Evolutionary conservation across 2,888 invertebrate genomes (phyloP).

Genomic region (Apotomis capreana): DNA sequence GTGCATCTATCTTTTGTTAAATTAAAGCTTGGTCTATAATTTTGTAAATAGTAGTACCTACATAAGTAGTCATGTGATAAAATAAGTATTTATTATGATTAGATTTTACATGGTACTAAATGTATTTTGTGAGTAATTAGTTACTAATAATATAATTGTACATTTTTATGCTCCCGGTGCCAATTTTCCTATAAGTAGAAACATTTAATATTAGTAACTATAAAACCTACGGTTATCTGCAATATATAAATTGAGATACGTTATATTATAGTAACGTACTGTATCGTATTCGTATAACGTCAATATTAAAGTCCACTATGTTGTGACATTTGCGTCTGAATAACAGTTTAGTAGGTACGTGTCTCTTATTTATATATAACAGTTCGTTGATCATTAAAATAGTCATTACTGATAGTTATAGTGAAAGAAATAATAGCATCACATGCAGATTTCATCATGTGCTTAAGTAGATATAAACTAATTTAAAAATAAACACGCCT

Average conservation of each 20-base stretch:
- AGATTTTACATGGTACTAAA: slow-evolving; percentile 64
- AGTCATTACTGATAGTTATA: slow-evolving; percentile 21
- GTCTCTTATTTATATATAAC: slow-evolving; percentile 4
- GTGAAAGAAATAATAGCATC: neutral
- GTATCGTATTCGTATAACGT: neutral
- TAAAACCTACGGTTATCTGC: slow-evolving; percentile 2
- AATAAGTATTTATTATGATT: slow-evolving; percentile 74
- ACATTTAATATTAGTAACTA: slow-evolving; percentile 22
- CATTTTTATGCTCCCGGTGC: slow-evolving; percentile 61
- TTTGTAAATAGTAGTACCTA: slow-evolving; percentile 62
- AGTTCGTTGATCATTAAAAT: slow-evolving; percentile 22
- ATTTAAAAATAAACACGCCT: too few relatives aligned
- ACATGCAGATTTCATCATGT: neutral
- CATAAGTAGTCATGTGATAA: slow-evolving; percentile 72
- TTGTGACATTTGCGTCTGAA: neutral
- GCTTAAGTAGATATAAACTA: neutral
- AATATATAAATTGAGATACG: neutral
- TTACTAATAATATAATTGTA: slow-evolving; percentile 42
- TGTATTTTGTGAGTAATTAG: slow-evolving; percentile 53
- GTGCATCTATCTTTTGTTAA: neutral
- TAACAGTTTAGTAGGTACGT: neutral
- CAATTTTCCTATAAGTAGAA: slow-evolving; percentile 61
- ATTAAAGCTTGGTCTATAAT: slow-evolving; percentile 36
- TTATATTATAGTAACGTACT: slow-evolving; percentile 5
- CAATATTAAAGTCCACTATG: neutral